These are phyloP conservation scores for Coracias cyanogaster DNA, from an alignment of 2,797 vertebrate species.

Conservation along the genomic window DNA sequence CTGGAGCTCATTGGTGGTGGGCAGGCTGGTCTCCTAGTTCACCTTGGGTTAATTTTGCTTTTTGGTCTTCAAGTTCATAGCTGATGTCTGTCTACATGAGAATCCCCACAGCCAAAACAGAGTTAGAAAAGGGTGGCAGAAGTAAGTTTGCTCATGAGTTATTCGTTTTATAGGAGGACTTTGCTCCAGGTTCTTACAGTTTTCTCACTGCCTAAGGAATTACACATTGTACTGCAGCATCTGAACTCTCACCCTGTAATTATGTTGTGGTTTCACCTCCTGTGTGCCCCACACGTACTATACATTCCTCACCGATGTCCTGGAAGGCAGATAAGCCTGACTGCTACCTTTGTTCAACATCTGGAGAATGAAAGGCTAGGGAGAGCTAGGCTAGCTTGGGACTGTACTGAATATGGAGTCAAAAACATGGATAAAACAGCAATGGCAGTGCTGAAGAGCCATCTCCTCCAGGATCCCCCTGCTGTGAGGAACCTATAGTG, in stretches of 20 bases:
- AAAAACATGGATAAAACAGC: not conserved
- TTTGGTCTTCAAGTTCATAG: not conserved
- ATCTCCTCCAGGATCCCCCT: not conserved
- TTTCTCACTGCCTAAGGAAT: not conserved
- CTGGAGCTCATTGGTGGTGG: not conserved
- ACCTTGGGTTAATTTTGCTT: not conserved
- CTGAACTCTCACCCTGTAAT: not conserved
- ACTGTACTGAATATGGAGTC: accelerated
- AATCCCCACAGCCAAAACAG: not conserved
- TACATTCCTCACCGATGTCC: not conserved
- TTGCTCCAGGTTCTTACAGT: not conserved
- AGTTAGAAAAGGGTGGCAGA: not conserved
- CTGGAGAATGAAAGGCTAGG: not conserved
- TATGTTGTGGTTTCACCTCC: not conserved
- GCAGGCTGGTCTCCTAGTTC: not conserved
- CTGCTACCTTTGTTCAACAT: not conserved
- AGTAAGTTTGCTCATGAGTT: not conserved
- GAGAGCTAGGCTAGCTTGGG: not conserved
- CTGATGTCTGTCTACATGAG: not conserved
- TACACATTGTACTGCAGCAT: not conserved
- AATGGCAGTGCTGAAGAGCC: not conserved
- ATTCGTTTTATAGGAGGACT: not conserved
- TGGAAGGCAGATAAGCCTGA: not conserved
- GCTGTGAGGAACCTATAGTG: not conserved
- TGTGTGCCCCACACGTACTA: not conserved